These are phyloP conservation scores for Pocillopora grandis DNA, from an alignment of 92 coral and sea anemone species.

Conservation along the genomic window DNA sequence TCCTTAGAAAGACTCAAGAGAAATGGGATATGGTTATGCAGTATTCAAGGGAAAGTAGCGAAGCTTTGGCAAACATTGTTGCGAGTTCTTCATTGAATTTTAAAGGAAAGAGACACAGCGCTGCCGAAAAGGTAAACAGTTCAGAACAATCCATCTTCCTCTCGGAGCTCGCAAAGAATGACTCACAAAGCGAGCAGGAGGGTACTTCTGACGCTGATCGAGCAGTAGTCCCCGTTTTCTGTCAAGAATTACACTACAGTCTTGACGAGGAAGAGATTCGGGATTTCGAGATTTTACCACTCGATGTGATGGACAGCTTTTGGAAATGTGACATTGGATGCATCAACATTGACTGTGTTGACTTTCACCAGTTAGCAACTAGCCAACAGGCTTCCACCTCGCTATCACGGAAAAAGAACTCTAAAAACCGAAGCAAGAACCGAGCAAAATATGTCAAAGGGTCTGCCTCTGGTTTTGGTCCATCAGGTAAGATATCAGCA, in stretches of 20 bases:
- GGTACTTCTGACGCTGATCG: background rate
- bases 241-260: background rate
- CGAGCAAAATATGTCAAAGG: background rate
- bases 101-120: background rate
- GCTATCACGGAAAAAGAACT: conserved; percentile 20
- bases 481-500: background rate
- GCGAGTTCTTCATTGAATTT: conserved; percentile 4
- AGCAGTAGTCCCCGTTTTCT: conserved; percentile 5
- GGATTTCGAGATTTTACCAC: conserved; percentile 34
- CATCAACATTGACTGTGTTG: conserved; percentile 36
- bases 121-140: background rate
- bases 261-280: background rate
- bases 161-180: background rate
- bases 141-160: background rate
- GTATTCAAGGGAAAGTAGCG: conserved; percentile 40
- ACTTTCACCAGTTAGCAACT: conserved; percentile 18
- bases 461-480: background rate
- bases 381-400: background rate
- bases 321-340: conserved; percentile 47
- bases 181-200: background rate
- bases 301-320: conserved; percentile 30
- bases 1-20: conserved; percentile 48
- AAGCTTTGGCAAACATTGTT: conserved; percentile 30
- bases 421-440: conserved; percentile 15
- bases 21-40: conserved; percentile 46